phyloP scores from a whole-genome alignment of 2,888 invertebrate species.

The Cerastis leucographa region DNA sequence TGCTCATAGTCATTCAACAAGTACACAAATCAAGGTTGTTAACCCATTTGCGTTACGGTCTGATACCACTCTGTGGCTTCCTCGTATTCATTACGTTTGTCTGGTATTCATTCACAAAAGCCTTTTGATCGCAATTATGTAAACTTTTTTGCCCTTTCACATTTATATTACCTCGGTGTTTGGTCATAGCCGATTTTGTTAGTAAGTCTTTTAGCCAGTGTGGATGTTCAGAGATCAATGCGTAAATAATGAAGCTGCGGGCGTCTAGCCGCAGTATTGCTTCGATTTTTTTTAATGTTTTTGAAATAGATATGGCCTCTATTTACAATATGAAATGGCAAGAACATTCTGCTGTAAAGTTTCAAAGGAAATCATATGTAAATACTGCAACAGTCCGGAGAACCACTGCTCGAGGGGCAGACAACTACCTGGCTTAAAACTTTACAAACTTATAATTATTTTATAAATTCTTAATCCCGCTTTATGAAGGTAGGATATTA shows the following conservation, averaged over 20 bases:
- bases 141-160: constrained; percentile 48
- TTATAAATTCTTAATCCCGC: neutral
- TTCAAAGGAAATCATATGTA: neutral
- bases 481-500: neutral
- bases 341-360: constrained; percentile 1
- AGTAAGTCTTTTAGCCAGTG: neutral
- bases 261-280: neutral
- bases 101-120: constrained; percentile 67
- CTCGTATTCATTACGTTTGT: constrained; percentile 76
- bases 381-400: neutral
- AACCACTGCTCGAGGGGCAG: neutral
- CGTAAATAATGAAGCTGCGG: neutral
- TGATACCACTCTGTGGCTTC: constrained; percentile 82
- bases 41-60: constrained; percentile 88
- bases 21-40: constrained; percentile 87
- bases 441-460: neutral
- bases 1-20: constrained; percentile 76
- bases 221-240: constrained; percentile 4
- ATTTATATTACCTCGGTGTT: constrained; percentile 1
- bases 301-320: constrained; percentile 10
- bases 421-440: constrained; percentile 8
- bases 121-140: constrained; percentile 60
- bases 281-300: neutral
- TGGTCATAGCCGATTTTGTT: neutral
- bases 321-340: neutral